A percentile compares a stretch with the other conserved stretches of the same genome.
These are phyloP conservation scores for Empis stercorea DNA, from an alignment of 2,888 invertebrate species.

Conservation along the genomic window DNA sequence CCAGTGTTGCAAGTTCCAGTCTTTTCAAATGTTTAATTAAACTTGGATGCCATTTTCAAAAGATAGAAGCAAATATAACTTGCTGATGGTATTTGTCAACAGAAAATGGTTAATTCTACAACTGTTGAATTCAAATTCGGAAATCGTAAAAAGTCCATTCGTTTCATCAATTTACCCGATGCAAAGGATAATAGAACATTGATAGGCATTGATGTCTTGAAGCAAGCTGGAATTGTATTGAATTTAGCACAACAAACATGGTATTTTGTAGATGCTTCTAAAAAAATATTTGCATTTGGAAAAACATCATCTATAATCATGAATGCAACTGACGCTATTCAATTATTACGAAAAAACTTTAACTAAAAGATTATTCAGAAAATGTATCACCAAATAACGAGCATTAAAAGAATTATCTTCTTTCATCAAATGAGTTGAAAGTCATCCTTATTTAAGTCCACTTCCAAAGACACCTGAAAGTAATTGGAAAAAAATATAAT, in stretches of 20 bases:
- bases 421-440: too few relatives aligned
- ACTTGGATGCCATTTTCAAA: slow-evolving; percentile 8
- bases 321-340: too few relatives aligned
- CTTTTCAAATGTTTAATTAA: slow-evolving; percentile 1
- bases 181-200: background rate
- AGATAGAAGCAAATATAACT: slow-evolving; percentile 5
- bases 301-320: too few relatives aligned
- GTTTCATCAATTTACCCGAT: too few relatives aligned
- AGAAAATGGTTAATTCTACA: background rate
- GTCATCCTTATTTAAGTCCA: too few relatives aligned
- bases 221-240: background rate
- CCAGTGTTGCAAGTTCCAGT: slow-evolving; percentile 2
- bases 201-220: too few relatives aligned
- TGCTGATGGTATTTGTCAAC: slow-evolving; percentile 7
- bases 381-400: background rate
- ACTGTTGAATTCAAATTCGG: background rate
- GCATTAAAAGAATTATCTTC: background rate
- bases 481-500: background rate
- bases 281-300: too few relatives aligned
- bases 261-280: too few relatives aligned
- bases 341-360: too few relatives aligned
- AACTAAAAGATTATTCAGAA: too few relatives aligned
- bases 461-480: too few relatives aligned
- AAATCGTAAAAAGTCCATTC: background rate
- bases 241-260: background rate